Evolutionary conservation across 2,888 invertebrate genomes (phyloP).

Genomic region (Rhamnusium bicolor): DNA sequence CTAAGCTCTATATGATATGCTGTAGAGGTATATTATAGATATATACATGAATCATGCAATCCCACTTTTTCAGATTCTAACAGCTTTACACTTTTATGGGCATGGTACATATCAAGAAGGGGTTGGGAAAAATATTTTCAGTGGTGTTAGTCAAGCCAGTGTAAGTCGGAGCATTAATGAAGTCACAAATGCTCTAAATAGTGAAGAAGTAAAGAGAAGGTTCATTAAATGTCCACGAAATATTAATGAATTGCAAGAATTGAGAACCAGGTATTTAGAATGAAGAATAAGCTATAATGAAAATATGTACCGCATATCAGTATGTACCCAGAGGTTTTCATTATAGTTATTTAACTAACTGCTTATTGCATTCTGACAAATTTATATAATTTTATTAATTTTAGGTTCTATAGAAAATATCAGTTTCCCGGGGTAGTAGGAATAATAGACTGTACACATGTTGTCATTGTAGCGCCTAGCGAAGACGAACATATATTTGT

Average conservation of each 20-base stretch:
- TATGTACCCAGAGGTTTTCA: too few species aligned
- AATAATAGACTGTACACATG: slow-evolving; percentile 23
- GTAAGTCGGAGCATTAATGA: slow-evolving; percentile 1
- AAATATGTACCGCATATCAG: too few species aligned
- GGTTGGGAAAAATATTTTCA: background rate
- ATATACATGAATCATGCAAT: too few species aligned
- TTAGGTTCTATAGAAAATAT: background rate
- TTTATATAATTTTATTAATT: background rate
- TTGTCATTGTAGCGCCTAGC: slow-evolving; percentile 23
- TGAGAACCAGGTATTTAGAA: slow-evolving; percentile 17
- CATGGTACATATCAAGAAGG: slow-evolving; percentile 12
- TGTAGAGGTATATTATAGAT: background rate
- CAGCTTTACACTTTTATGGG: slow-evolving; percentile 15
- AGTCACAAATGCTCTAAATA: slow-evolving; percentile 15
- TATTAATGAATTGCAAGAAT: background rate
- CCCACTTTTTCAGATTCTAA: background rate
- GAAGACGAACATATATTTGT: slow-evolving; percentile 22
- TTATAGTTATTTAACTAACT: too few species aligned
- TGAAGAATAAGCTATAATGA: too few species aligned
- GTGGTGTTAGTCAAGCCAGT: slow-evolving; percentile 7
- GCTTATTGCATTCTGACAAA: too few species aligned
- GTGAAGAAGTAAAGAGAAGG: background rate
- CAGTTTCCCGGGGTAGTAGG: slow-evolving; percentile 19
- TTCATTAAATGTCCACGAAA: slow-evolving; percentile 1
- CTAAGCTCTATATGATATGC: background rate